These are phyloP conservation scores for Blera fallax DNA, from an alignment of 2,888 invertebrate species.

Conservation along the genomic window DNA sequence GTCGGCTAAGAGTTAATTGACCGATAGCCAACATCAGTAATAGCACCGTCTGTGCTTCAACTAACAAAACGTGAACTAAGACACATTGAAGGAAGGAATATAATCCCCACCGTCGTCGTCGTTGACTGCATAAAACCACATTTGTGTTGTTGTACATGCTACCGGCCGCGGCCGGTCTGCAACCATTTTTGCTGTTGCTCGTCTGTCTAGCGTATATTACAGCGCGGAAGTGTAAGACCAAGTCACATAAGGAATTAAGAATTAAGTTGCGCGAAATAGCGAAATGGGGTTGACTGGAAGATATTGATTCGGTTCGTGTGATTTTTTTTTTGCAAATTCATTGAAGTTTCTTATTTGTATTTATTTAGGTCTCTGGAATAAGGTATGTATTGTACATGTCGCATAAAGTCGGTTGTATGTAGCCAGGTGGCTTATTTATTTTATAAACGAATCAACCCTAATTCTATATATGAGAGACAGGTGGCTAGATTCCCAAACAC, in stretches of 20 bases:
- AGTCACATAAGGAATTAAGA: conserved; percentile 36
- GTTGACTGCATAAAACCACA: conserved; percentile 13
- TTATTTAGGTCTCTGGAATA: conserved; percentile 58
- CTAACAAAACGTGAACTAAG: conserved; percentile 16
- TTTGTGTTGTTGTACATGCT: conserved; percentile 18
- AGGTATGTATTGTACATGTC: not conserved
- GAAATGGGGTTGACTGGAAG: conserved; percentile 57
- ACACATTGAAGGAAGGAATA: conserved; percentile 20
- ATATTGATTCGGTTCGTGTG: conserved; percentile 46
- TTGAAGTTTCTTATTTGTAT: conserved; percentile 30
- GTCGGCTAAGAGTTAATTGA: conserved; percentile 70
- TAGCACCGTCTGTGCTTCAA: not conserved
- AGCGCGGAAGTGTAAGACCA: conserved; percentile 27
- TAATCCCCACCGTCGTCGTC: conserved; percentile 16
- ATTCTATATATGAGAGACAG: conserved; percentile 20
- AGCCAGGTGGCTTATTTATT: conserved; percentile 24
- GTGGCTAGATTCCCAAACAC: conserved; percentile 44
- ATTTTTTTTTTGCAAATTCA: conserved; percentile 4
- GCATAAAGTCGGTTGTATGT: not conserved
- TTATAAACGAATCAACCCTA: conserved; percentile 17
- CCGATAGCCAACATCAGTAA: conserved; percentile 34
- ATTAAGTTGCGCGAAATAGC: conserved; percentile 33
- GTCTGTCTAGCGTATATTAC: not conserved
- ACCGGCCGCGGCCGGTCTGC: not conserved
- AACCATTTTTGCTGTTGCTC: not conserved